Evolutionary conservation across 2,797 vertebrate species (phyloP).

Genomic region (Sebastes ruberrimus): DNA sequence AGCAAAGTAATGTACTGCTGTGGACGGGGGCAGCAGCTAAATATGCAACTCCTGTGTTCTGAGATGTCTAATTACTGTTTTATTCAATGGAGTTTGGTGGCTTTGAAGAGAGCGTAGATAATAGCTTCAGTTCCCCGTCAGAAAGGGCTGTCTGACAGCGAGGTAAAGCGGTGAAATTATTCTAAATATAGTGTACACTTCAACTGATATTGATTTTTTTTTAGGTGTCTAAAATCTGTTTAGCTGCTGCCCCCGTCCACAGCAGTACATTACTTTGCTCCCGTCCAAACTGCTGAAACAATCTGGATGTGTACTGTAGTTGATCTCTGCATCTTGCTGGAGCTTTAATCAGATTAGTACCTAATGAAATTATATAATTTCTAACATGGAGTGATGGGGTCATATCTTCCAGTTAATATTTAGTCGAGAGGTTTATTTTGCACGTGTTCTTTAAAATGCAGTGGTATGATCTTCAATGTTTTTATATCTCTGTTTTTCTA

Average conservation of each 20-base stretch:
- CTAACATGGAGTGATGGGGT: slow-evolving; percentile 28
- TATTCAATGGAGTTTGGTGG: background rate
- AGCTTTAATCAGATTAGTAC: slow-evolving; percentile 67
- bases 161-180: too few relatives aligned
- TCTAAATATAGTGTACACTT: too few relatives aligned
- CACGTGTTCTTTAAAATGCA: background rate
- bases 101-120: background rate
- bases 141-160: too few relatives aligned
- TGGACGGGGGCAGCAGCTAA: background rate
- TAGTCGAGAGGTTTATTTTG: slow-evolving; percentile 36
- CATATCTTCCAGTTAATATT: slow-evolving; percentile 50
- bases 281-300: too few relatives aligned
- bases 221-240: too few relatives aligned
- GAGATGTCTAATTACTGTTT: too few relatives aligned
- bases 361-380: slow-evolving; percentile 61
- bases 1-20: background rate
- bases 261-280: too few relatives aligned
- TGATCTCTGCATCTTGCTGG: slow-evolving; percentile 15
- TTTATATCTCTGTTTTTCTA: background rate
- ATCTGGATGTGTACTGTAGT: background rate
- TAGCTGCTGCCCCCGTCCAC: too few relatives aligned
- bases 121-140: too few relatives aligned
- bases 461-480: background rate
- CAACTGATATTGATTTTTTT: too few relatives aligned
- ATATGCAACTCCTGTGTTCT: too few relatives aligned